Conservation (phyloP, 2,888 invertebrate genomes). For the Acrocyrtus sp. region DNA sequence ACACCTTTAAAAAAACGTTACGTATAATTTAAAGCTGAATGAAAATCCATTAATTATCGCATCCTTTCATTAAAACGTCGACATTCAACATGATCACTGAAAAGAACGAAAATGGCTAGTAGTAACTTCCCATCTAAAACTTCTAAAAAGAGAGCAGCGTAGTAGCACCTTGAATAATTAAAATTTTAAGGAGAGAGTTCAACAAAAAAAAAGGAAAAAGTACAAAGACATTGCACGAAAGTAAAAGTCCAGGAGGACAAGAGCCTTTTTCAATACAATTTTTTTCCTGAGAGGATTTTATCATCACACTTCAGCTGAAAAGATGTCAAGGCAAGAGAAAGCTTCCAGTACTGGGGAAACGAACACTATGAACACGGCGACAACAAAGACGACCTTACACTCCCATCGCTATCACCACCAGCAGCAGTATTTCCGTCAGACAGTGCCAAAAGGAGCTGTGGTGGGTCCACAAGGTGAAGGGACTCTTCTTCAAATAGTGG, state of each 20-base stretch:
- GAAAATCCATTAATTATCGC: too few species aligned
- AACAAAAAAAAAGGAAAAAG: not conserved
- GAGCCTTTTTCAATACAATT: too few species aligned
- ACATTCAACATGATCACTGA: slow-evolving; percentile 32
- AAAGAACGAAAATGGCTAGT: slow-evolving; percentile 30
- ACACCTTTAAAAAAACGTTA: too few species aligned
- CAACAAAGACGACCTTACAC: slow-evolving; percentile 22
- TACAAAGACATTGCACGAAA: not conserved
- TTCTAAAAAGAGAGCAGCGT: too few species aligned
- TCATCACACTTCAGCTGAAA: too few species aligned
- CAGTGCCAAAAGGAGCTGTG: slow-evolving; percentile 34
- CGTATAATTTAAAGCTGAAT: not conserved
- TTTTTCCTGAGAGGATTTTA: too few species aligned
- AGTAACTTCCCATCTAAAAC: too few species aligned
- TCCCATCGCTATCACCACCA: too few species aligned
- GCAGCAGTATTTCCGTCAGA: too few species aligned
- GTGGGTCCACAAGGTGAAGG: slow-evolving; percentile 9
- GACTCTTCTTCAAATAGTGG: slow-evolving; percentile 14
- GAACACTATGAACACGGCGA: slow-evolving; percentile 17
- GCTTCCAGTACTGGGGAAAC: slow-evolving; percentile 35
- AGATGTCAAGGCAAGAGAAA: slow-evolving; percentile 46
- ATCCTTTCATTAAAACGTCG: too few species aligned
- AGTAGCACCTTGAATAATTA: too few species aligned
- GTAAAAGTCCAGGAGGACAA: too few species aligned
- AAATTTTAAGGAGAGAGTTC: not conserved